Evolutionary conservation across 2,113 vertebrate genomes (phyloP), one percentile per base, ranked within the genome.

Genomic region (Chascanopsetta lugubris): DNA sequence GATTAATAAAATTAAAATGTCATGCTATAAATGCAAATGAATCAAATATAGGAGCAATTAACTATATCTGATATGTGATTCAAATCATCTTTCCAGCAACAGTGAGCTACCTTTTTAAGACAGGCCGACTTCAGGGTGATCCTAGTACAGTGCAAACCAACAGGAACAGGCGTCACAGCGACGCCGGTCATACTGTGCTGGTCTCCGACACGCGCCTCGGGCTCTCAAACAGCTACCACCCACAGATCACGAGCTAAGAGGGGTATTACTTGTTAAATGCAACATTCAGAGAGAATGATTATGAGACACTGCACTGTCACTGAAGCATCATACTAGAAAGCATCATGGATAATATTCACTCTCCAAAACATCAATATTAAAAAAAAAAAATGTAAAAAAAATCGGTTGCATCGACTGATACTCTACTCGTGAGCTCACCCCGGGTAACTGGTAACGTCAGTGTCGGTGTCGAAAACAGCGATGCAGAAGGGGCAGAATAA

Each of bases 271-370:
- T 57, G 63, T 64, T 17, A 79, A 84, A 69, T 72, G 73, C 65
- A 63, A 69, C 68, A 82, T 67, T 75, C 76, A 85, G 26, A 66
- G 56, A 58, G n/a, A 56, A 22, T 67, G 40, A 42, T 48, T 27
- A 69, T 84, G 63, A 73, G 29, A 59, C 54, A 60, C 51, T 55
- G 61, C 20, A 66, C 62, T 66, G 36, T 76, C 54, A 79, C 56
- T 54, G 56, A 43, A 75, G 59, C 69, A 47, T 77, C 57, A 72
- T 62, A 78, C 43, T 59, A 56, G 66, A 74, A 48, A 72, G 69
- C 57, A 72, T 80, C 51, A 60, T 20, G 59, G 72, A 86, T 74
- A 71, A 82, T 75, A 85, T 76, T 78, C 54, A 77, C 74, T 84
- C 73, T 82, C 68, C 62, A 72, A 67, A 69, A 77, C 62, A 76